Evolutionary conservation across 2,888 invertebrate species (phyloP).

Genomic region (Diaprepes abbreviatus): DNA sequence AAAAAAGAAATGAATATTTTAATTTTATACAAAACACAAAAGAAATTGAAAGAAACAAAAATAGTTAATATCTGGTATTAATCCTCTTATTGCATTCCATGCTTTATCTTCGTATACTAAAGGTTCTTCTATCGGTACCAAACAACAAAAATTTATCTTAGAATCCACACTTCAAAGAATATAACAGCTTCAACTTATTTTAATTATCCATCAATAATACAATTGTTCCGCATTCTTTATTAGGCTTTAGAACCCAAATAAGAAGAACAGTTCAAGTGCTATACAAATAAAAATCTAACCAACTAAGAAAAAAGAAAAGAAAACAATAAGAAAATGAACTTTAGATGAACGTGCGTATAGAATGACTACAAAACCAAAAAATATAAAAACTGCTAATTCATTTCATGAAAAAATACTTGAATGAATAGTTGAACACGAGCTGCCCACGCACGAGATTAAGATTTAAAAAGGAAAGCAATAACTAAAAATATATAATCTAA

Average conservation of each 20-base stretch:
- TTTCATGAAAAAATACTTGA: constrained; percentile 6
- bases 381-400: constrained; percentile 28
- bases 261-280: neutral
- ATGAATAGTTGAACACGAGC: constrained; percentile 22
- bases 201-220: constrained; percentile 1
- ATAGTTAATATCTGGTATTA: too few species aligned
- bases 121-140: too few species aligned
- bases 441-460: constrained; percentile 19
- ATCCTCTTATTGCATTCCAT: too few species aligned
- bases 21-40: too few species aligned
- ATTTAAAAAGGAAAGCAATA: constrained; percentile 11
- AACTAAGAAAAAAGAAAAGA: neutral
- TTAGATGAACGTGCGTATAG: constrained; percentile 10
- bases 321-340: constrained; percentile 1
- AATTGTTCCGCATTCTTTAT: constrained; percentile 21
- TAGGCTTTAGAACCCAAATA: neutral
- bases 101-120: too few species aligned
- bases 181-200: neutral
- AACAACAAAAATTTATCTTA: neutral
- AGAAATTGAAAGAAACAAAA: too few species aligned
- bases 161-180: neutral
- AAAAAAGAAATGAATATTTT: too few species aligned
- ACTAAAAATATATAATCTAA: constrained; percentile 20
- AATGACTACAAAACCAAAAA: too few species aligned
- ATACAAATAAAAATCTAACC: constrained; percentile 1